Base-by-base conservation (phyloP, 2,113 vertebrate genomes). In the Sapayoa aenigma region DNA sequence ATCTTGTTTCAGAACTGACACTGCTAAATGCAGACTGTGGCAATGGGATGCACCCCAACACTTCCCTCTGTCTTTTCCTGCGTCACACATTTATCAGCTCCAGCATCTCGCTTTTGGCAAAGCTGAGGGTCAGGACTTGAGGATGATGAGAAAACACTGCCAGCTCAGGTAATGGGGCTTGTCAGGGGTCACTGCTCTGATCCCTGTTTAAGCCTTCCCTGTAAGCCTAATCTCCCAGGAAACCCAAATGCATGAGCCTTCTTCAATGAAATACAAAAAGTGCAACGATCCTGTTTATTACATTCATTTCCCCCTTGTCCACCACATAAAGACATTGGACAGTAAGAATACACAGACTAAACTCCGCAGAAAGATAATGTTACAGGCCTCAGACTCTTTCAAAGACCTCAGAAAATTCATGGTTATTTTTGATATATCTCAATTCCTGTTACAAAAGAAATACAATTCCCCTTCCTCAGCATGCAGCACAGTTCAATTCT, bases 161-260 rank as follows among this genome's bases (percentile, higher is more conserved):
- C 44, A 75, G 0, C 11, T 35, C 31, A 24, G 31, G 50, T 33
- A 63, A 35, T 0, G 0, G 25, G 28, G 25, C 24, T 62, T 65
- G 35, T 35, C 60, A 56, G 71, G 41, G 58, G 41, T 82, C 46
- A n/a, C 59, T 68, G 39, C 10, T 21, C n/a, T 8, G 2, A 47
- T 65, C 69, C n/a, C 35, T 39, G 2, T 31, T 71, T 41, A 71
- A 80, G 25, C 20, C 46, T 62, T 66, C 9, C 20, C 18, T 52
- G 9, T 14, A 81, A 59, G 31, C 19, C 10, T 88, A 3, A 55
- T 44, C 28, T 77, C 55, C 37, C 65, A 37, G 35, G 46, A 74
- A 84, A 71, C 17, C 5, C 46, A 78, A 83, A 42, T 1, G 10
- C 63, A 44, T 3, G 5, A 84, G 3, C 15, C 22, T 25, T 72